Evolutionary conservation across 2,797 vertebrate species (phyloP).

Genomic region (Hoplostethus atlanticus): DNA sequence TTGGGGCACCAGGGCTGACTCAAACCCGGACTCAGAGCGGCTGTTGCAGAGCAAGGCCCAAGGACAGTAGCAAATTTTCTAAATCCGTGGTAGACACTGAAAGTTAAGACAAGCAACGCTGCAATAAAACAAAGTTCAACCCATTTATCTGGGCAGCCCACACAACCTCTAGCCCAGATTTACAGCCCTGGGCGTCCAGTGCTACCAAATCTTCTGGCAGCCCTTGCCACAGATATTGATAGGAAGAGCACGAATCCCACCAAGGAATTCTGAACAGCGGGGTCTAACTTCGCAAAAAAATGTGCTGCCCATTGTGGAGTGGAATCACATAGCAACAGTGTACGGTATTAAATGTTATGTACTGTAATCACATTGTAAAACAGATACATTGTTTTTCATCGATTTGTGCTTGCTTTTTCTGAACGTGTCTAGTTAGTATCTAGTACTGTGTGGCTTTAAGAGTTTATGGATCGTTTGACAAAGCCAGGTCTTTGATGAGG

Average conservation of each 20-base stretch:
- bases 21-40: conserved; percentile 69
- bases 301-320: conserved; percentile 38
- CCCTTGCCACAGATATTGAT: conserved; percentile 77
- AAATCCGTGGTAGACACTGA: conserved; percentile 80
- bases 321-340: conserved; percentile 26
- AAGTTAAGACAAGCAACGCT: conserved; percentile 83
- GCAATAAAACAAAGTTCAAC: conserved; percentile 83
- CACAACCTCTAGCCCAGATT: conserved; percentile 83
- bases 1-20: conserved; percentile 76
- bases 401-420: conserved; percentile 56
- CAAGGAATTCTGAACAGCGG: conserved; percentile 68
- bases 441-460: conserved; percentile 57
- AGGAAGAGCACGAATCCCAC: conserved; percentile 68
- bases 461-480: conserved; percentile 78
- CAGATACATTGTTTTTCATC: conserved; percentile 63
- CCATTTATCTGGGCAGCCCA: conserved; percentile 86
- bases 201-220: conserved; percentile 83
- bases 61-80: conserved; percentile 80
- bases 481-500: conserved; percentile 79
- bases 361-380: conserved; percentile 63
- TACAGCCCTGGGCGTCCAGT: conserved; percentile 74
- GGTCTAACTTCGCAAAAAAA: conserved; percentile 53
- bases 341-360: conserved; percentile 40
- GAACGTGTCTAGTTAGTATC: conserved; percentile 50
- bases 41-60: conserved; percentile 77